Conservation (phyloP, 2,888 invertebrate genomes). For the Heterodera filipjevi region DNA sequence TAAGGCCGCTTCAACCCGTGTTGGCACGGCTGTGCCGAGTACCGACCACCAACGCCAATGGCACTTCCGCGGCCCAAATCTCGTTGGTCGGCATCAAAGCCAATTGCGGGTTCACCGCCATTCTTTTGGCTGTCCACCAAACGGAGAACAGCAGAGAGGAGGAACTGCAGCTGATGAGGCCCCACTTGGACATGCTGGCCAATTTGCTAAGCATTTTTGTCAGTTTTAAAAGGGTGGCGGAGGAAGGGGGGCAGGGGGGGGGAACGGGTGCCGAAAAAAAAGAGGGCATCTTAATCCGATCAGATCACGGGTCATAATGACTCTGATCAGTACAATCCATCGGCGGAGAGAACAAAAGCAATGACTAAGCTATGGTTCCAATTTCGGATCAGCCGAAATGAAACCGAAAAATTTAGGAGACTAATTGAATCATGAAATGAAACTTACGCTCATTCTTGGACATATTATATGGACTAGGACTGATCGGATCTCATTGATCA, state of each 20-base stretch:
- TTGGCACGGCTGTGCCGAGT: conserved; percentile 1
- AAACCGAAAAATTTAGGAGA: too few relatives aligned
- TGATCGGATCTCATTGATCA: too few relatives aligned
- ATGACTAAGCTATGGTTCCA: too few relatives aligned
- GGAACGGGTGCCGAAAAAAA: not conserved
- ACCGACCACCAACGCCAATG: not conserved
- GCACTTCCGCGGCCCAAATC: not conserved
- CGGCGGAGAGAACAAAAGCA: too few relatives aligned
- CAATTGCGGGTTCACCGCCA: conserved; percentile 46
- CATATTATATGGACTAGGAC: too few relatives aligned
- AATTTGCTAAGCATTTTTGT: conserved; percentile 48
- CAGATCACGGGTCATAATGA: too few relatives aligned
- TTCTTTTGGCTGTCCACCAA: conserved; percentile 46
- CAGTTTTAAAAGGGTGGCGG: not conserved
- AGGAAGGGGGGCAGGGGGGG: not conserved
- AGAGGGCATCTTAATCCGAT: too few relatives aligned
- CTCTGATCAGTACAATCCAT: too few relatives aligned
- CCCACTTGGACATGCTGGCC: conserved; percentile 47
- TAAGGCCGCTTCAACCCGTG: not conserved
- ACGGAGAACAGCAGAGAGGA: conserved; percentile 25
- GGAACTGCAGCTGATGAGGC: conserved; percentile 43
- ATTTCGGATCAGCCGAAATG: too few relatives aligned
- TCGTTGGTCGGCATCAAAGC: conserved; percentile 43
- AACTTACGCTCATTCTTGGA: too few relatives aligned
- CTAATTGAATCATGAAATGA: too few relatives aligned